These are phyloP conservation scores for Latrodectus elegans DNA, from an alignment of 2,888 invertebrate genomes.

Conservation along the genomic window DNA sequence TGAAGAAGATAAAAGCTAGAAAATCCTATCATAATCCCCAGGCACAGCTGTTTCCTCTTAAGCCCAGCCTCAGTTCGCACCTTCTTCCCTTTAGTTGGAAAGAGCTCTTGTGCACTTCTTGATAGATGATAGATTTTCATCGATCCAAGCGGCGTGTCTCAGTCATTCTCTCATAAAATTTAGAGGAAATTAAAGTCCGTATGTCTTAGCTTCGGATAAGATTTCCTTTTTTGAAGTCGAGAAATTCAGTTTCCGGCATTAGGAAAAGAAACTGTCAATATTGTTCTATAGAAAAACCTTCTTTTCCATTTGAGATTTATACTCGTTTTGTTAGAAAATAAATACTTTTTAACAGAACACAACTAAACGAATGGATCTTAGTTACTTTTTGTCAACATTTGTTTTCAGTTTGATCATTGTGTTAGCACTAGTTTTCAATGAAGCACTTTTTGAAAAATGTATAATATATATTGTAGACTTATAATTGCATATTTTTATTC, in stretches of 20 bases:
- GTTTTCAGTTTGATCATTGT: no score
- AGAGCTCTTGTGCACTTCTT: background rate
- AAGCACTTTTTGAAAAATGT: no score
- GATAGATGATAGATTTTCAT: conserved; percentile 5
- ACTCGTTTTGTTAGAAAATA: background rate
- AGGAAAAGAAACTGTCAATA: background rate
- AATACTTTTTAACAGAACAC: background rate
- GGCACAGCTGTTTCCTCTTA: conserved; percentile 43
- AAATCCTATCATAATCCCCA: conserved; percentile 58
- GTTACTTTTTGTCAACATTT: no score
- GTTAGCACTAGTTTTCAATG: no score
- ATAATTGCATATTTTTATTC: no score
- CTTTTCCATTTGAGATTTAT: background rate
- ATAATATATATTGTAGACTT: no score
- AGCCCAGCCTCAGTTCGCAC: conserved; percentile 22
- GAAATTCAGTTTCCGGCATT: conserved; percentile 3
- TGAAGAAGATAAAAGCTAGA: conserved; percentile 44
- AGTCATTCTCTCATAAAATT: conserved; percentile 2
- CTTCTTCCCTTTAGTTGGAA: background rate
- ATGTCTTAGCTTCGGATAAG: background rate
- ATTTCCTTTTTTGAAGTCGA: background rate
- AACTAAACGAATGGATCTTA: no score
- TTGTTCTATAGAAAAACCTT: background rate
- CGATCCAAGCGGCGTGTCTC: background rate
- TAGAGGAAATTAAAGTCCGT: conserved; percentile 3